These are phyloP conservation scores for Ahaetulla prasina DNA, from an alignment of 2,113 vertebrate genomes.

Conservation along the genomic window DNA sequence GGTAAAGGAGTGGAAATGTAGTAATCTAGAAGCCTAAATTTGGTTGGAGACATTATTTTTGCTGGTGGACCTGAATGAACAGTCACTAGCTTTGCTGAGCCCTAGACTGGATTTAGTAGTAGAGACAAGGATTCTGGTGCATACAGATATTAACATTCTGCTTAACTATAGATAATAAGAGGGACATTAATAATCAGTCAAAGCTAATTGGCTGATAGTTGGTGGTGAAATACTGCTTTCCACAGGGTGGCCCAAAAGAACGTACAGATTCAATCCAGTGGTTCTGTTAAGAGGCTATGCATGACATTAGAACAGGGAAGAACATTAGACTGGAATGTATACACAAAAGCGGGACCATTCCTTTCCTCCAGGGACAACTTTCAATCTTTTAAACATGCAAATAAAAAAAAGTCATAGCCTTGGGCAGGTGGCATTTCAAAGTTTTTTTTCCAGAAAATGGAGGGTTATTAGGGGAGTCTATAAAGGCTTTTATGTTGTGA, in stretches of 20 bases:
- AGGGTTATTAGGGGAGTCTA: neutral
- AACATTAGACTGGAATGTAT: neutral
- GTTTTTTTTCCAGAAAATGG: neutral
- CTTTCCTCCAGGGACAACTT: neutral
- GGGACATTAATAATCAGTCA: neutral
- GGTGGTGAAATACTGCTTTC: neutral
- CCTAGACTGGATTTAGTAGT: neutral
- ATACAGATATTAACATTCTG: neutral
- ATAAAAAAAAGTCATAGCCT: neutral
- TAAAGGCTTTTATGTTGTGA: neutral
- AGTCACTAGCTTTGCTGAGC: neutral
- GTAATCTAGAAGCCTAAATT: neutral
- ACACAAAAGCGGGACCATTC: neutral
- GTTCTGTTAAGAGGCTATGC: neutral
- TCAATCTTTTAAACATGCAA: neutral
- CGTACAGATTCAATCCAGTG: neutral
- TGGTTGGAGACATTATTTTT: neutral
- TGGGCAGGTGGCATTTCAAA: neutral
- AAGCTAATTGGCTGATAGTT: neutral
- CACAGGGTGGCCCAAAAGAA: neutral
- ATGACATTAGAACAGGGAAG: neutral
- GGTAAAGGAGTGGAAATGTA: neutral
- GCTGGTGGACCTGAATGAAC: neutral
- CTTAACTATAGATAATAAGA: neutral
- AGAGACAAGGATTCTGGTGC: neutral